Percentiles rank a stretch among this genome's conserved stretches.
These are phyloP conservation scores for Okapia johnstoni DNA, from an alignment of 2,113 vertebrate genomes.

Conservation along the genomic window DNA sequence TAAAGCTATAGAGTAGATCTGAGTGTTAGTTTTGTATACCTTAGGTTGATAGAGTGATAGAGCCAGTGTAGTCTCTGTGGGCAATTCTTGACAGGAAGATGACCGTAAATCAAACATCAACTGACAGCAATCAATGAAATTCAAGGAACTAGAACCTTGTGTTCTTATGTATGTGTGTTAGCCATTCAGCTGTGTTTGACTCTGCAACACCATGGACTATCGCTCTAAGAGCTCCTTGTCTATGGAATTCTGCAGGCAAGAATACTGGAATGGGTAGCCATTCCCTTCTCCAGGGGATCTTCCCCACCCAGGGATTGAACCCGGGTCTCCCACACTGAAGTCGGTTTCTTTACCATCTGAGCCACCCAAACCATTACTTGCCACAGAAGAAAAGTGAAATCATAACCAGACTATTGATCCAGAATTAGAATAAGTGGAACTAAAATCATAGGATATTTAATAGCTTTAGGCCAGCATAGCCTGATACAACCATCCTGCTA, in stretches of 20 bases:
- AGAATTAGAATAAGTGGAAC: not conserved
- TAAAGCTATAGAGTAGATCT: not conserved
- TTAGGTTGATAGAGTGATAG: not conserved
- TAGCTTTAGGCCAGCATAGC: not conserved
- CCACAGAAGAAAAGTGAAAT: not conserved
- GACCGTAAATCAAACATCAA: not conserved
- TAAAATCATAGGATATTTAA: not conserved
- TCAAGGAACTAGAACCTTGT: not conserved
- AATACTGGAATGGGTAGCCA: not conserved
- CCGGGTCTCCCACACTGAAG: not conserved
- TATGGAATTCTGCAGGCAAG: not conserved
- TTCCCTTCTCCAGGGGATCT: not conserved
- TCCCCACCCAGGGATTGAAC: not conserved
- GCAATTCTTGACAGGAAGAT: not conserved
- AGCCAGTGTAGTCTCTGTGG: not conserved
- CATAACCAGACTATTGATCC: not conserved
- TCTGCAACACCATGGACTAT: not conserved
- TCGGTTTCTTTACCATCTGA: not conserved
- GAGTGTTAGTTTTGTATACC: not conserved
- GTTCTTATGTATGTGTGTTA: not conserved
- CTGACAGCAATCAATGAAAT: not conserved
- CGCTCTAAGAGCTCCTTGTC: not conserved
- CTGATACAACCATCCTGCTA: not conserved
- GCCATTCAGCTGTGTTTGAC: not conserved
- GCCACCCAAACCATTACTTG: not conserved